Percentiles rank a stretch among this genome's conserved stretches.
Conservation (phyloP, 2,797 vertebrate genomes). For the Liparis tanakae region DNA sequence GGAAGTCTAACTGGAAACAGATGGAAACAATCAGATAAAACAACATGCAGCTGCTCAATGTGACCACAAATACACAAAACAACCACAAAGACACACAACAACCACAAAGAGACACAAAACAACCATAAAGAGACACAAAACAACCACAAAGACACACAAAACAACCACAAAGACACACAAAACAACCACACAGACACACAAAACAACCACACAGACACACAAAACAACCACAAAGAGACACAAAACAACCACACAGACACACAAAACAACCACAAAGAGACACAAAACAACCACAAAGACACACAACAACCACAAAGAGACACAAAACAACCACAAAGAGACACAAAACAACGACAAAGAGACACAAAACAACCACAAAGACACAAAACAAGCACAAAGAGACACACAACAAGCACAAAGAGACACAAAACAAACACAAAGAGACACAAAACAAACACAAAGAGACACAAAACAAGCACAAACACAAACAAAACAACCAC, state of each 20-base stretch:
- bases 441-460: neutral
- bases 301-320: neutral
- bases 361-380: neutral
- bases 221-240: too few species aligned
- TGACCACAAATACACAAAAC: neutral
- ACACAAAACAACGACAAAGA: neutral
- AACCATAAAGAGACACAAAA: neutral
- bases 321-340: neutral
- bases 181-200: neutral
- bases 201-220: too few species aligned
- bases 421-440: neutral
- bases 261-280: neutral
- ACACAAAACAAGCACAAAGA: too few species aligned
- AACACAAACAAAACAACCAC: neutral
- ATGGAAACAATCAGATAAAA: neutral
- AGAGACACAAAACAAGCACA: neutral
- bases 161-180: neutral
- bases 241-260: neutral
- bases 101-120: neutral
- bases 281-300: neutral
- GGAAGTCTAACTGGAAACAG: neutral
- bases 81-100: neutral
- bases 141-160: neutral
- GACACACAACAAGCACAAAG: neutral
- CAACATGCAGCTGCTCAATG: neutral